Base-by-base conservation (phyloP, 2,113 vertebrate genomes). In the Typhlomys cinereus region DNA sequence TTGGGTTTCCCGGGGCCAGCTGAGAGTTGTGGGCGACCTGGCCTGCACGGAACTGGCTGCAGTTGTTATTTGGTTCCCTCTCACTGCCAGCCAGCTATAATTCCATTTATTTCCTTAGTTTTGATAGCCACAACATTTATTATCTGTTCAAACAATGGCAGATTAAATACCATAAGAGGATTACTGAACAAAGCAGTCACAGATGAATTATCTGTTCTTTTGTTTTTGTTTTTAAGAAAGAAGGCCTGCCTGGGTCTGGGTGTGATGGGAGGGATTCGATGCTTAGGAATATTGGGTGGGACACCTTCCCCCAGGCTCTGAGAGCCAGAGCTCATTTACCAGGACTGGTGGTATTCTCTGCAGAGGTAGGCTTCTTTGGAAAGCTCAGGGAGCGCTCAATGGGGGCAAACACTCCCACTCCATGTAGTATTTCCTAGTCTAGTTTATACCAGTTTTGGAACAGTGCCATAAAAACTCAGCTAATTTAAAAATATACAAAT, bases 161-260 rank as follows among this genome's bases (percentile, higher is more conserved):
- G 87, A 85, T 97, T 83, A 94, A 96, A 95, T 95, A 73, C 54
- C 69, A 0, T 86, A 95, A 96, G 73, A 96, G 50, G 48, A 90
- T 97, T 97, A 93, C 81, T 96, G 89, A 74, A 93, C 88, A 87
- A 89, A 86, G n/a, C 34, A 91, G 80, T 93, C 69, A 71, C 34
- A 89, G 50, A 48, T 31, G 93, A 95, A 46, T 81, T 95, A 4
- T 91, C 36, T 84, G 52, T 91, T 39, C 12, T 0, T 48, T 88
- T 90, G 50, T 82, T 94, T 95, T 70, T 88, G 61, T 62, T 81
- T n/a, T 91, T 89, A 67, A 94, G 48, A 44, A 93, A 86, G 39
- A 46, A 91, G 92, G 39, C 88, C 34, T 44, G 18, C 39, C 25
- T 10, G 3, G 74, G 9, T 66, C 62, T 44, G 59, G 36, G 50